Evolutionary conservation across 2,797 vertebrate genomes (phyloP), one percentile per base, ranked within the genome.

Genomic region (Antennarius maculatus): DNA sequence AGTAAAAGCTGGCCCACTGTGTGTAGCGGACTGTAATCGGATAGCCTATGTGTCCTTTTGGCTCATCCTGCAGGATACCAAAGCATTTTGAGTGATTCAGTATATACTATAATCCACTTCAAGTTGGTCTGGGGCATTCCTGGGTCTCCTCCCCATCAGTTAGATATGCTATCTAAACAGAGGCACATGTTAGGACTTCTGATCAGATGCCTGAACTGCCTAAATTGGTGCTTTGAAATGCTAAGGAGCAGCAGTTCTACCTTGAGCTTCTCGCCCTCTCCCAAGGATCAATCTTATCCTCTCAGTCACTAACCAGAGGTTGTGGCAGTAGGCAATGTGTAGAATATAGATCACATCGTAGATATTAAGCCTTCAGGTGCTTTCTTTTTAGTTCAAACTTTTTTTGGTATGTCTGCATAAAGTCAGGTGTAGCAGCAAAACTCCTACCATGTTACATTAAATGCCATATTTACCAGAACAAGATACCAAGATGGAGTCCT

Each of bases 281-380:
- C 49, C 29, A 7, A 69, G 78, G 73, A 79, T 77, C 62, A 54
- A 51, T 78, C 53, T 45, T 60, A 62, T 71, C 56, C 61, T 63
- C 61, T 66, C 71, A 67, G 72, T 47, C 63, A 58, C 72, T 56
- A 72, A 55, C 34, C 45, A 61, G 46, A 31, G 29, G 49, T 70
- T 41, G 62, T 59, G 53, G 57, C 53, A 49, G 29, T 31, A 46
- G 50, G 74, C 41, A 59, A 58, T 34, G 57, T 10, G 17, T 49
- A 53, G 67, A 81, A 75, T 79, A 61, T 41, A 73, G 71, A 85
- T 73, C 56, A 70, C 34, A 13, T 28, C n/a, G 16, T 48, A 61
- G 59, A 82, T 50, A 52, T 62, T 68, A 61, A 74, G 31, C 11
- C 54, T 60, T 55, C 37, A 51, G 63, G 55, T 46, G 37, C 57